Percentiles rank a stretch among this genome's conserved stretches.
Evolutionary conservation across 2,797 vertebrate species (phyloP).

Genomic region (Hoplostethus mediterraneus): DNA sequence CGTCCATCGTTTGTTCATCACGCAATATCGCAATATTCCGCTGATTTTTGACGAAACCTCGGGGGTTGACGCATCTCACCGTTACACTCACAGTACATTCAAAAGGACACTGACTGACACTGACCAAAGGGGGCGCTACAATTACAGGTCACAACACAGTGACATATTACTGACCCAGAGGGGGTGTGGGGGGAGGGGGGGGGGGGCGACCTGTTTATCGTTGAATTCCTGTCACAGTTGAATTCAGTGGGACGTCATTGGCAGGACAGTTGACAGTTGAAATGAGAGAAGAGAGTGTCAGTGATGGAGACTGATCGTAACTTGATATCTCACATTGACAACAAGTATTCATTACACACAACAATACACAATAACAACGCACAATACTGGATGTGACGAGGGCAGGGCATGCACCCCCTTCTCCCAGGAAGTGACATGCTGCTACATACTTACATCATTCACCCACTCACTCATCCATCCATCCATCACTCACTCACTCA

Average conservation of each 20-base stretch:
- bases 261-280: slow-evolving; percentile 8
- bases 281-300: slow-evolving; percentile 44
- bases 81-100: background rate
- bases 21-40: background rate
- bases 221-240: slow-evolving; percentile 30
- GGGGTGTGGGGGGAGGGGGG: slow-evolving; percentile 13
- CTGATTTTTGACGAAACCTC: no score
- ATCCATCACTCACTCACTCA: no score
- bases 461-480: background rate
- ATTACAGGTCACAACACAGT: slow-evolving; percentile 44
- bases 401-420: no score
- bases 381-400: slow-evolving; percentile 4
- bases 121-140: background rate
- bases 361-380: slow-evolving; percentile 3
- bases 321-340: background rate
- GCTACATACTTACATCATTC: background rate
- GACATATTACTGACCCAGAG: slow-evolving; percentile 18
- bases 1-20: no score
- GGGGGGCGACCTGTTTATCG: slow-evolving; percentile 39
- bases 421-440: no score
- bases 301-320: slow-evolving; percentile 20
- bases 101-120: background rate
- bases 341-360: background rate
- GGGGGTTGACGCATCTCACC: background rate
- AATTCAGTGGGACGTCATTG: slow-evolving; percentile 40